phyloP scores from a whole-genome alignment of 2,113 vertebrate species.

The Seriola dumerili region DNA sequence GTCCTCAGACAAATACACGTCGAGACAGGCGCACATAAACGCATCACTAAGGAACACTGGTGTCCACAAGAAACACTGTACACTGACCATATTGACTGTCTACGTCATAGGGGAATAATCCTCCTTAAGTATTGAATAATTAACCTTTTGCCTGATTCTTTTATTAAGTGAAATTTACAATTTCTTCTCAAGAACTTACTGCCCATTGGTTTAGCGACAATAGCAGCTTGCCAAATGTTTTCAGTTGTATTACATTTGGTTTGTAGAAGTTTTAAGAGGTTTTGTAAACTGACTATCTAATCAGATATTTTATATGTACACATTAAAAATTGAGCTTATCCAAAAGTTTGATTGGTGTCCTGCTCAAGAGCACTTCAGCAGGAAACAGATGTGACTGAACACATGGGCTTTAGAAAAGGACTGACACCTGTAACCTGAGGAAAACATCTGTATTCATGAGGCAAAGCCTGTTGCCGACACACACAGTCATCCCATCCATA shows the following conservation, averaged over 20 bases:
- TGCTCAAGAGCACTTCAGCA: background rate
- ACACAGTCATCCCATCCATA: constrained; percentile 20
- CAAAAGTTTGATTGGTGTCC: background rate
- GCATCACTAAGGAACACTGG: background rate
- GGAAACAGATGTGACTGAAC: background rate
- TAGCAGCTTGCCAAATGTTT: no score
- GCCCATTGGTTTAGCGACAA: no score
- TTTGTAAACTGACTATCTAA: background rate
- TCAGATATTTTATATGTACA: background rate
- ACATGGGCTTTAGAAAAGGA: background rate
- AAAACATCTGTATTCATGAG: constrained; percentile 18
- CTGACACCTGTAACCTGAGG: background rate
- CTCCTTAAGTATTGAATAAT: no score
- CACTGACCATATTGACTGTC: background rate
- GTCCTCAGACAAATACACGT: background rate
- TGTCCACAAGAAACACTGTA: background rate
- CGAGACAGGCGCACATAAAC: constrained; percentile 6
- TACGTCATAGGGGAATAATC: no score
- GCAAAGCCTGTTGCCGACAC: constrained; percentile 6
- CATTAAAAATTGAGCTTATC: background rate
- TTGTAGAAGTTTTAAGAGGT: background rate
- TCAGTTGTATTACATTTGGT: background rate
- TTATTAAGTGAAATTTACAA: no score
- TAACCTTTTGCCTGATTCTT: no score
- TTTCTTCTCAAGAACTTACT: no score